Conservation (phyloP, 2,888 invertebrate genomes). For the Diaprepes abbreviatus region DNA sequence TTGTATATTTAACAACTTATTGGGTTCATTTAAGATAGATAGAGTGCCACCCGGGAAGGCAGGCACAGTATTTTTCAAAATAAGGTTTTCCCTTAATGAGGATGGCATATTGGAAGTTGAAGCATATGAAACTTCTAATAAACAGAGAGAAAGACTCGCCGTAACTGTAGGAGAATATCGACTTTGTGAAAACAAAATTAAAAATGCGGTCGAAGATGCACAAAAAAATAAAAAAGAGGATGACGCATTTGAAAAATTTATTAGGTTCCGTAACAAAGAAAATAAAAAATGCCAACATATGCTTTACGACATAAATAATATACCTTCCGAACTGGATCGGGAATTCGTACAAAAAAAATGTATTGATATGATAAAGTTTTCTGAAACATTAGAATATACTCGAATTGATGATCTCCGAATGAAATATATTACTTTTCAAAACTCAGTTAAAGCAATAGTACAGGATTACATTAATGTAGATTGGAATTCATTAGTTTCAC, state of each 20-base stretch:
- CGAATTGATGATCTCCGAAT: not conserved
- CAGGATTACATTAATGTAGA: not conserved
- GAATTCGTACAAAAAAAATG: not conserved
- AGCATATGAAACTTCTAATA: conserved; percentile 35
- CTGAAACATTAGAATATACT: not conserved
- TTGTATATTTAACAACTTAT: conserved; percentile 47
- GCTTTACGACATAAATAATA: conserved; percentile 8
- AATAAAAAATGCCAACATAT: not conserved
- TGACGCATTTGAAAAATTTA: conserved; percentile 38
- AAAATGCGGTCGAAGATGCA: conserved; percentile 35
- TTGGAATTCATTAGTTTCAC: too few relatives aligned
- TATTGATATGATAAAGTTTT: not conserved
- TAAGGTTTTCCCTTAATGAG: conserved; percentile 46
- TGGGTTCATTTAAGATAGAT: conserved; percentile 43
- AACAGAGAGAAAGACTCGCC: conserved; percentile 22
- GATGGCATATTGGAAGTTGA: conserved; percentile 52
- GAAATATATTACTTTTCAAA: not conserved
- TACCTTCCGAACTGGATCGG: not conserved
- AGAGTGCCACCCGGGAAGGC: conserved; percentile 48
- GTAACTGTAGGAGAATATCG: conserved; percentile 45
- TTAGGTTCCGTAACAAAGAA: not conserved
- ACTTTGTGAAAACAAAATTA: conserved; percentile 44
- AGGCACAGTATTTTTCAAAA: conserved; percentile 40
- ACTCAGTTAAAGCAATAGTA: not conserved
- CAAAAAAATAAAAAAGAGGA: conserved; percentile 41